Percentiles rank a stretch among this genome's conserved stretches.
phyloP scores from a whole-genome alignment of 1,140 invertebrate genomes.

The Thalassaphorura encarpata region DNA sequence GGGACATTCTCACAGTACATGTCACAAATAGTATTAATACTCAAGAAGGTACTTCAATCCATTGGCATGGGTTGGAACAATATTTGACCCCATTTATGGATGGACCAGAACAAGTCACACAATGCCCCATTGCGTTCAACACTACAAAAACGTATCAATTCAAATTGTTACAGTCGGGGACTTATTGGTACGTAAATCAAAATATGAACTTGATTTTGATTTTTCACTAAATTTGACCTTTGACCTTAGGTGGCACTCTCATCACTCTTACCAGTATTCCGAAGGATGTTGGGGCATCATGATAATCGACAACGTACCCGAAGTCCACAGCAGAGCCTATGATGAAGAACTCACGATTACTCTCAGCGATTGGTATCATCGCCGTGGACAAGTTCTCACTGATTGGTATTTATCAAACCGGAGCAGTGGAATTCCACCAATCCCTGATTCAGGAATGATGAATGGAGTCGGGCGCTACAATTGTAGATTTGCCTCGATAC shows the following conservation, averaged over 20 bases:
- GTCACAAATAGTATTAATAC: too few relatives aligned
- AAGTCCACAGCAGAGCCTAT: not conserved
- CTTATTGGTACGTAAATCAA: too few relatives aligned
- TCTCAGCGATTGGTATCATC: conserved; percentile 16
- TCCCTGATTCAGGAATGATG: conserved; percentile 10
- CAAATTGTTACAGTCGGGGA: too few relatives aligned
- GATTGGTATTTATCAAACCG: conserved; percentile 6
- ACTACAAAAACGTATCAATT: too few relatives aligned
- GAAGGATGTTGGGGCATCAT: conserved; percentile 9
- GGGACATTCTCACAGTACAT: too few relatives aligned
- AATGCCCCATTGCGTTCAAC: too few relatives aligned
- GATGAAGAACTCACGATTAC: conserved; percentile 8
- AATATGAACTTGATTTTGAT: too few relatives aligned
- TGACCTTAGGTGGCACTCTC: conserved; percentile 10
- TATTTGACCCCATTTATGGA: too few relatives aligned
- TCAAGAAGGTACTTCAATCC: too few relatives aligned
- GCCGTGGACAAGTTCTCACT: not conserved
- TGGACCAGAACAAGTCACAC: too few relatives aligned
- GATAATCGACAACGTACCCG: conserved; percentile 1
- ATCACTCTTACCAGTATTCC: conserved; percentile 12
- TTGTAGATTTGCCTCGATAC: not conserved
- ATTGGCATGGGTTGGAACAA: too few relatives aligned
- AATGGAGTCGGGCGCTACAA: conserved; percentile 9
- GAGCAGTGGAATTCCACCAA: conserved; percentile 2
- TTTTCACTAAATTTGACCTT: too few relatives aligned